Evolutionary conservation across 2,888 invertebrate species (phyloP), one percentile per base, ranked within the genome.

Genomic region (Drosophila paracracens): DNA sequence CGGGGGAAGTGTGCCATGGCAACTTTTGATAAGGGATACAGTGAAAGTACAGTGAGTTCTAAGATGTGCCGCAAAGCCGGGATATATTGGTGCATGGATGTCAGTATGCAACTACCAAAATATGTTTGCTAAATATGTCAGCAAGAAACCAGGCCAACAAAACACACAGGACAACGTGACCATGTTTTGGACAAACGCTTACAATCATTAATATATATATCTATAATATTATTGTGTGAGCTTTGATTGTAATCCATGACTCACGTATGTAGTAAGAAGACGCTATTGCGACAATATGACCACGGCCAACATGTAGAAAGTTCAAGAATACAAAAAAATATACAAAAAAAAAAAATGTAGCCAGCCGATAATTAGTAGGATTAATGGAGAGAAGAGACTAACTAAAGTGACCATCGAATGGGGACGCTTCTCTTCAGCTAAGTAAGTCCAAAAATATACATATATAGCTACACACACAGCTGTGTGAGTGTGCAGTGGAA

Each of bases 201-300:
- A 54, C 27, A 35, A 54, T 25, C 25, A 54, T 38, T 29, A 8
- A 56, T 13, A 21, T 38, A 29, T 7, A 56, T 16, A 25, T 5
- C 35, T 25, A 35, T 35, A 25, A 16, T 4, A 21, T 16, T 18
- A 16, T 50, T 50, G 29, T 1, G 36, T 54, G 54, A 54, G 54
- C 36, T 21, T 36, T 53, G 52, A 21, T 53, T 33, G 40, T 43
- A 38, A 57, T 31, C 57, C 31, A 7, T 31, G 57, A 57, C 57
- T 57, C 57, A 57, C 57, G 31, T 57, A 43, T 31, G 57, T 57
- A 43, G 25, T 57, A 57, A 43, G 57, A 10, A 29, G 57, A 21
- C 40, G 29, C 57, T 57, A 57, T 40, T 57, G 57, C 57, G 21
- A 57, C 6, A 43, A 31, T 43, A 31, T 43, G 16, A 43, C 57